Percentiles rank a stretch among this genome's conserved stretches.
These are phyloP conservation scores for Bufo bufo DNA, from an alignment of 2,113 vertebrate genomes.

Conservation along the genomic window DNA sequence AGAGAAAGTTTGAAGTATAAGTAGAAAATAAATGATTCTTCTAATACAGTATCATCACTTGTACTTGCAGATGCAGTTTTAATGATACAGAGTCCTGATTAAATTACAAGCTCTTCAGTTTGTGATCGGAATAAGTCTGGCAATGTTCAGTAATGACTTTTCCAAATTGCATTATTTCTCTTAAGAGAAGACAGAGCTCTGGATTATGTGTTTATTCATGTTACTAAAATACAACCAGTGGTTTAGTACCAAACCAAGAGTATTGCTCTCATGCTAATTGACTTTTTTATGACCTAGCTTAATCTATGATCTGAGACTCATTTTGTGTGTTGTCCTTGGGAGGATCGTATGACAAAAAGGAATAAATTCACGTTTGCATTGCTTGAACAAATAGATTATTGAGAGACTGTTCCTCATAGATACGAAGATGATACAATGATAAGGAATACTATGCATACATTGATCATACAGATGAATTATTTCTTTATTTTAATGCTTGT, in stretches of 20 bases:
- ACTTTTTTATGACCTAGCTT: slow-evolving; percentile 1
- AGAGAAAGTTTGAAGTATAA: slow-evolving; percentile 43
- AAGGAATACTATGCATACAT: neutral
- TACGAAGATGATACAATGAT: neutral
- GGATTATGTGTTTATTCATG: slow-evolving; percentile 40
- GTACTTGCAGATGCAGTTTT: slow-evolving; percentile 52
- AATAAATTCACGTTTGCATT: neutral
- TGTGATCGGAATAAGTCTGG: slow-evolving; percentile 48
- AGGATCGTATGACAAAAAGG: neutral
- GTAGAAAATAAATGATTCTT: slow-evolving; percentile 51
- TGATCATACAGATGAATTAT: neutral
- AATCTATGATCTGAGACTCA: neutral
- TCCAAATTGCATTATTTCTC: slow-evolving; percentile 55
- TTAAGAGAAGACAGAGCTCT: slow-evolving; percentile 44
- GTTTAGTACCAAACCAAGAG: neutral
- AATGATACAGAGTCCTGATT: slow-evolving; percentile 50
- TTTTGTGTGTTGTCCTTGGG: slow-evolving; percentile 7
- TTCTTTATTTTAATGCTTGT: neutral
- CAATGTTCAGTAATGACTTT: slow-evolving; percentile 48
- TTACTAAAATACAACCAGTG: slow-evolving; percentile 27
- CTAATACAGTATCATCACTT: slow-evolving; percentile 50
- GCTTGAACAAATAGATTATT: neutral
- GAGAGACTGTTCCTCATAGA: neutral
- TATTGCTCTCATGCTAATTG: neutral
- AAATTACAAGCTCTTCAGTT: slow-evolving; percentile 52